Evolutionary conservation across 2,113 vertebrate species (phyloP).

Genomic region (Phycodurus eques): DNA sequence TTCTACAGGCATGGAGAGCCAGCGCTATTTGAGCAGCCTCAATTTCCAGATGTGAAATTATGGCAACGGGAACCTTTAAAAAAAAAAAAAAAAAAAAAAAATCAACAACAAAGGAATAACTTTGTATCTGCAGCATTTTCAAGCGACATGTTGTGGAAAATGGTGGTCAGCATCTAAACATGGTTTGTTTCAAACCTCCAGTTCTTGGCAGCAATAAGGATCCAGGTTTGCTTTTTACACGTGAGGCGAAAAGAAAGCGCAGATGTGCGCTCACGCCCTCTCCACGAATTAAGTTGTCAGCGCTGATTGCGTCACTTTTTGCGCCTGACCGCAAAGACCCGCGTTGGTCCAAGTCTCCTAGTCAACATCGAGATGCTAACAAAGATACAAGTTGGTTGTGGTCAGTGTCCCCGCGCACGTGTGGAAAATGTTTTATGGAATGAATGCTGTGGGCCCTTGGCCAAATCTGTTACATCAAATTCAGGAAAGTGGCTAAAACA

Average conservation of each 20-base stretch:
- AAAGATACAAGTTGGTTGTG: conserved; percentile 1
- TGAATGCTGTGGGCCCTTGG: neutral
- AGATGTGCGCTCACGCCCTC: neutral
- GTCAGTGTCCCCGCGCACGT: neutral
- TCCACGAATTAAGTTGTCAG: neutral
- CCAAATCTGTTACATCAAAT: conserved; percentile 8
- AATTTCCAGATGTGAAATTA: conserved; percentile 30
- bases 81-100: conserved; percentile 1
- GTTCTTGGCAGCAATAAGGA: neutral
- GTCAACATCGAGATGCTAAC: neutral
- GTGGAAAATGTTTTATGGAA: conserved; percentile 7
- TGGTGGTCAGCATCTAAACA: conserved; percentile 9
- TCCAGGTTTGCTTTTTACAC: conserved; percentile 1
- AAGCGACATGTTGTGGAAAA: conserved; percentile 7
- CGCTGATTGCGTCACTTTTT: neutral
- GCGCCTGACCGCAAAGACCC: neutral
- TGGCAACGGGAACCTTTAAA: neutral
- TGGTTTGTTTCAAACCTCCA: conserved; percentile 3
- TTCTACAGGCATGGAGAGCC: conserved; percentile 6
- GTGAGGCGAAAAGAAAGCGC: neutral
- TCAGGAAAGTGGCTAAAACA: neutral
- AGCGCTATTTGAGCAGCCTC: conserved; percentile 1
- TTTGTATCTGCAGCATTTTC: conserved; percentile 1
- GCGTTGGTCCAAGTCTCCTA: neutral
- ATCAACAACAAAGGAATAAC: neutral